Conservation (phyloP, 2,113 vertebrate genomes). For the Probosciger aterrimus region DNA sequence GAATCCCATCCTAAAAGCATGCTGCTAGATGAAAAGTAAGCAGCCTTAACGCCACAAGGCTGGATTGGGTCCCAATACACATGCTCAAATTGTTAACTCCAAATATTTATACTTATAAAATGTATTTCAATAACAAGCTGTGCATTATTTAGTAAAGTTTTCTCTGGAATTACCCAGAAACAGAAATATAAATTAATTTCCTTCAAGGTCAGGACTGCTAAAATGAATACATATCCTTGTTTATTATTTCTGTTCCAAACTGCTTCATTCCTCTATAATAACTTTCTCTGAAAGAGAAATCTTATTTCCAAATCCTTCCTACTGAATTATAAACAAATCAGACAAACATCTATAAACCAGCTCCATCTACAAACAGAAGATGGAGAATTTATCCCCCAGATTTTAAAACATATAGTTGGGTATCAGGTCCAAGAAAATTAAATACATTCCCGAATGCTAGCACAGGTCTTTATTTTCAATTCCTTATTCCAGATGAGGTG, state of each 20-base stretch:
- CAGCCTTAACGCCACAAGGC: background rate
- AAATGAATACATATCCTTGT: slow-evolving; percentile 14
- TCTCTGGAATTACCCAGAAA: background rate
- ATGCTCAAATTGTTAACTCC: background rate
- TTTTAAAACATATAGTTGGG: background rate
- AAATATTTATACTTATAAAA: slow-evolving; percentile 2
- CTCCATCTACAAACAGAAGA: background rate
- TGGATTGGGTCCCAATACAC: background rate
- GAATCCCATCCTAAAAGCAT: background rate
- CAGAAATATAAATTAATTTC: slow-evolving; percentile 5
- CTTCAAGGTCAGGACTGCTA: background rate
- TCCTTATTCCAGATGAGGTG: background rate
- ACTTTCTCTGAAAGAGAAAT: slow-evolving; percentile 18
- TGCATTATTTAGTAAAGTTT: background rate
- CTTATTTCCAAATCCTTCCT: slow-evolving; percentile 27
- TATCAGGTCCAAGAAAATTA: background rate
- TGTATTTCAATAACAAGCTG: background rate
- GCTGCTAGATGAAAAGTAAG: background rate
- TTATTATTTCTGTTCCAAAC: slow-evolving; percentile 44
- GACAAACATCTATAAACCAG: background rate
- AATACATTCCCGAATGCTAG: background rate
- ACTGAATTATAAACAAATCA: slow-evolving; percentile 32
- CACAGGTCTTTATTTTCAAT: background rate
- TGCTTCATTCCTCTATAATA: slow-evolving; percentile 15
- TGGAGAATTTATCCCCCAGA: background rate